These are phyloP conservation scores for Platichthys flesus DNA, from an alignment of 2,113 vertebrate species.

Conservation along the genomic window DNA sequence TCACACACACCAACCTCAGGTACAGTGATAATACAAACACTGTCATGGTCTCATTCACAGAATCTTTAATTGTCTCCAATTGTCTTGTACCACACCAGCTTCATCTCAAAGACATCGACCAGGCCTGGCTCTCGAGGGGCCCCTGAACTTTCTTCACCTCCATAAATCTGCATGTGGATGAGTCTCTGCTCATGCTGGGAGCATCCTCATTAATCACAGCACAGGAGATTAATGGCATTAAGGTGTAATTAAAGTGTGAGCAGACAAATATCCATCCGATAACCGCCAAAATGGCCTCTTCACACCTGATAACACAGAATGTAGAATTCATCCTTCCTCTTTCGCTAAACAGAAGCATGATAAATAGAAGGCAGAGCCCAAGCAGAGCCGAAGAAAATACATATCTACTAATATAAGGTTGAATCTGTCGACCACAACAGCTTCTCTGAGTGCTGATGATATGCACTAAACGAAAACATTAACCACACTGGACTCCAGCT, in stretches of 20 bases:
- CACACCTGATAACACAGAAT: conserved; percentile 35
- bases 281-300: conserved; percentile 55
- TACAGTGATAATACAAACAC: neutral
- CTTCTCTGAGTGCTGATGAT: neutral
- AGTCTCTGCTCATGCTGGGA: conserved; percentile 2
- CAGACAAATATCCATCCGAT: conserved; percentile 68
- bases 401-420: conserved; percentile 15
- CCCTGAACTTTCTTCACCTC: conserved; percentile 6
- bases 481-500: conserved; percentile 7
- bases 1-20: neutral
- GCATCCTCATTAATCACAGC: conserved; percentile 57
- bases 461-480: conserved; percentile 12
- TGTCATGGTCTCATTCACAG: conserved; percentile 2
- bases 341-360: conserved; percentile 21
- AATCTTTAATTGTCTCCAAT: neutral
- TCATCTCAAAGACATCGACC: neutral
- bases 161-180: neutral
- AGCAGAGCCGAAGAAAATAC: conserved; percentile 24
- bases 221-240: conserved; percentile 37
- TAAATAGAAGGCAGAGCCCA: conserved; percentile 23
- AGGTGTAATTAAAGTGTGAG: conserved; percentile 68
- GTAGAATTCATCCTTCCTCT: conserved; percentile 6
- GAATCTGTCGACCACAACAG: conserved; percentile 16
- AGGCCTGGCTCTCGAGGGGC: neutral
- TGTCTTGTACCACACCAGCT: neutral